phyloP scores from a whole-genome alignment of 2,888 invertebrate genomes.

The Melanostoma mellinum region DNA sequence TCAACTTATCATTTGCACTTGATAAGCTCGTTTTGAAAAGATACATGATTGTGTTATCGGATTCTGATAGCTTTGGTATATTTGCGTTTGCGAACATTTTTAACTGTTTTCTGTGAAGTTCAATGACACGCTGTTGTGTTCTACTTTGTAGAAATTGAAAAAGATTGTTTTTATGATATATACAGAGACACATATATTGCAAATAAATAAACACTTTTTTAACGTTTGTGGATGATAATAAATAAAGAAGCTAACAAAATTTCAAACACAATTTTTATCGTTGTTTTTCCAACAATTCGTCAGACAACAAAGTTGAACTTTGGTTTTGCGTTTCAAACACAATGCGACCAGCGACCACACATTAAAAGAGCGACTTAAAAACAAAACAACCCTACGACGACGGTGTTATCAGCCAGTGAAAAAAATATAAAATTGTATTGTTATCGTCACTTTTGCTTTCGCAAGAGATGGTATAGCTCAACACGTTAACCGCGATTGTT shows the following conservation, averaged over 20 bases:
- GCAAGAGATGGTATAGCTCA: no score
- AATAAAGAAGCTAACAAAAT: background rate
- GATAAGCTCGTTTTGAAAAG: no score
- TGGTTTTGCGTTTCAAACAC: conserved; percentile 28
- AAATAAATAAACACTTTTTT: background rate
- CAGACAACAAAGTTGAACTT: conserved; percentile 54
- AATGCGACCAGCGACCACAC: background rate
- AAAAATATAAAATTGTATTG: background rate
- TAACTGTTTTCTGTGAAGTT: no score
- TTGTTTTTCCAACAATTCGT: conserved; percentile 28
- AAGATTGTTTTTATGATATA: no score
- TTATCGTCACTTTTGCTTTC: background rate
- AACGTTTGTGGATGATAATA: conserved; percentile 8
- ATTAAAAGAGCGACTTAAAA: background rate
- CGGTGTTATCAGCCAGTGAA: conserved; percentile 14
- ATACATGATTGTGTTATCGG: no score
- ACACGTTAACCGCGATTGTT: no score
- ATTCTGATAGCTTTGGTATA: no score
- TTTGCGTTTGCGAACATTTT: no score
- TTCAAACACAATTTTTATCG: conserved; percentile 37
- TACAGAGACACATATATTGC: background rate
- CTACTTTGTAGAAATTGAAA: no score
- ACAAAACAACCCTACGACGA: background rate
- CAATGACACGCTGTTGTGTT: no score
- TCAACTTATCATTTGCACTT: no score